Evolutionary conservation across 2,797 vertebrate genomes (phyloP).

Genomic region (Florisuga fusca): DNA sequence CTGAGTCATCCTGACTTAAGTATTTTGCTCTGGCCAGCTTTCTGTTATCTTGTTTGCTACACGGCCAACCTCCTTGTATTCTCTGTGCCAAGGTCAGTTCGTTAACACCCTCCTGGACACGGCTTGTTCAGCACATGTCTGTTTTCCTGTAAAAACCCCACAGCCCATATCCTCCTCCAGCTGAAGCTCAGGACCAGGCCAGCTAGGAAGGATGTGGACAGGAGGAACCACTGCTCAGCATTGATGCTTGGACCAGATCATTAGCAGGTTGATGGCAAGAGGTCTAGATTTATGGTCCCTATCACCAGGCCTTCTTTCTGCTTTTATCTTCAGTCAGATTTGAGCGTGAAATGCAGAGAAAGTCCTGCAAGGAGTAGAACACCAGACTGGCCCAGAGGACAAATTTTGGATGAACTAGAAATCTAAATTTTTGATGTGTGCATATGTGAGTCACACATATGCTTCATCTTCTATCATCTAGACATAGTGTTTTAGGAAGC

Average conservation of each 20-base stretch:
- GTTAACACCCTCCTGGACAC: no score
- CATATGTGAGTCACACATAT: neutral
- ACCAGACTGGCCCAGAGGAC: neutral
- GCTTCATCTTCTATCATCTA: neutral
- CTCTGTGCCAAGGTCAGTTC: no score
- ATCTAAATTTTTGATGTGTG: neutral
- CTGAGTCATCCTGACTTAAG: no score
- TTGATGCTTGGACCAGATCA: fast-evolving
- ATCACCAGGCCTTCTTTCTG: neutral
- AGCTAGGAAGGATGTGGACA: fast-evolving
- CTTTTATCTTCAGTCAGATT: neutral
- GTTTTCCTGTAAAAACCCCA: no score
- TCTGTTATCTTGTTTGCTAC: no score
- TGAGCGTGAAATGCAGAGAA: neutral
- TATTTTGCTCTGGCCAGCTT: no score
- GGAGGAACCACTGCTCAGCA: neutral
- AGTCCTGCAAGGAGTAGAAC: neutral
- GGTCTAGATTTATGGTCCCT: neutral
- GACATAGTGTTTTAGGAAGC: neutral
- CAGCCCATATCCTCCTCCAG: neutral
- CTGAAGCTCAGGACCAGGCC: neutral
- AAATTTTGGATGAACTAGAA: neutral
- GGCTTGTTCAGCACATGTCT: no score
- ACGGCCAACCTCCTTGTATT: no score
- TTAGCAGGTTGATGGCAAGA: neutral